These are phyloP conservation scores for Poeciliopsis occidentalis DNA, from an alignment of 2,113 vertebrate species.

Conservation along the genomic window DNA sequence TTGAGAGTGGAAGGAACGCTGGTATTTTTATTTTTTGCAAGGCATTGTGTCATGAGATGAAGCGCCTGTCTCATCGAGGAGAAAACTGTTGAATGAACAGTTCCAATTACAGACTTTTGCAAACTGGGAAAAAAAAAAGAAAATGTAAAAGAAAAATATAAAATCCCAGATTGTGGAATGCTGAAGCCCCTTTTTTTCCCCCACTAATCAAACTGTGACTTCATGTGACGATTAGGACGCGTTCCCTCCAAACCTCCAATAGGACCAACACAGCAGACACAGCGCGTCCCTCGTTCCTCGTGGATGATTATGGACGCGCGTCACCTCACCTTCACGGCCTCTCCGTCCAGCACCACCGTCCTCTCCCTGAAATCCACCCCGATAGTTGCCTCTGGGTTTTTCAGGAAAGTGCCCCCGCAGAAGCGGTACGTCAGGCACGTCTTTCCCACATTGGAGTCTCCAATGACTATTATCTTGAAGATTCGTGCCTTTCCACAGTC, in stretches of 20 bases:
- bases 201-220: not conserved
- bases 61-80: not conserved
- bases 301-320: not conserved
- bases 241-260: not conserved
- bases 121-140: not conserved
- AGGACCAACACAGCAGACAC: not conserved
- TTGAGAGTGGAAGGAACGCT: no score
- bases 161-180: not conserved
- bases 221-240: not conserved
- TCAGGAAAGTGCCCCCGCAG: conserved; percentile 78
- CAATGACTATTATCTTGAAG: conserved; percentile 82
- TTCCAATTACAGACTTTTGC: not conserved
- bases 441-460: conserved; percentile 81
- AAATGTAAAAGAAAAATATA: not conserved
- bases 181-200: not conserved
- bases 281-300: no score
- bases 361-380: conserved; percentile 82
- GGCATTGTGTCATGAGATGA: no score
- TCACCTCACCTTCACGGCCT: conserved; percentile 75
- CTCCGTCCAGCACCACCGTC: conserved; percentile 74
- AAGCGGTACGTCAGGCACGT: conserved; percentile 80
- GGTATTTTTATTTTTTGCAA: no score
- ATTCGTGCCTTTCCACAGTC: conserved; percentile 55
- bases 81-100: not conserved
- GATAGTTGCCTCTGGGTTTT: conserved; percentile 81